A percentile compares a stretch with the other conserved stretches of the same genome.
Conservation (phyloP, 2,113 vertebrate genomes). For the Lota lota region DNA sequence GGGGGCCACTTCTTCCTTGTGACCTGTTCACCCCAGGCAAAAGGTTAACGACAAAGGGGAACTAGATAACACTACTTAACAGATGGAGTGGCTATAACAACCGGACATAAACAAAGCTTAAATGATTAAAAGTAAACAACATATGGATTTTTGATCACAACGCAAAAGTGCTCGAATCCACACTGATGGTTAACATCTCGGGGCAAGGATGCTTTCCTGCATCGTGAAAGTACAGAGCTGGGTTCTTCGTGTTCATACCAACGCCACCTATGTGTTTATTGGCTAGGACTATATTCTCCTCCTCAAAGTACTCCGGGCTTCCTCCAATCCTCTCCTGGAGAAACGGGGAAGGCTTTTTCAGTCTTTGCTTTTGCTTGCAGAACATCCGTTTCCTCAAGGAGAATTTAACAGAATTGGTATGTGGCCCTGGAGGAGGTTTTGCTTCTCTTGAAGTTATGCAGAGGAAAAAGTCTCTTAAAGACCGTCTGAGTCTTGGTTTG, state of each 20-base stretch:
- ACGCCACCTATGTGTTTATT: slow-evolving; percentile 18
- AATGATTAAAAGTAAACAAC: no score
- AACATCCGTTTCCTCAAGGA: slow-evolving; percentile 1
- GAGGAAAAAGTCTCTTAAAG: slow-evolving; percentile 18
- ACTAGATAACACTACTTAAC: no score
- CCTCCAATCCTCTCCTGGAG: slow-evolving; percentile 28
- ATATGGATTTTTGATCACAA: background rate
- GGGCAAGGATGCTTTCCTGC: background rate
- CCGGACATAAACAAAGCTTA: no score
- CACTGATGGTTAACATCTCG: slow-evolving; percentile 25
- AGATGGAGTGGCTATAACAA: background rate
- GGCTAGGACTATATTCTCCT: slow-evolving; percentile 31
- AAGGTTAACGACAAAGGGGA: no score
- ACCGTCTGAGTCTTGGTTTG: background rate
- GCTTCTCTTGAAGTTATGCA: slow-evolving; percentile 2
- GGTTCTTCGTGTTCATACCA: background rate
- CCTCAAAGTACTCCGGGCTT: slow-evolving; percentile 25
- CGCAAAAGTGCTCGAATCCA: slow-evolving; percentile 25
- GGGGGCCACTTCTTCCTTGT: no score
- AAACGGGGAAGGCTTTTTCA: slow-evolving; percentile 33
- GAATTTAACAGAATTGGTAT: background rate
- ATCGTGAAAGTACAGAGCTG: background rate
- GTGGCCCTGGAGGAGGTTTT: background rate
- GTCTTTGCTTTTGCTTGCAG: slow-evolving; percentile 13
- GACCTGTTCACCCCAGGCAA: no score